These are phyloP conservation scores for Scomber colias DNA, from an alignment of 2,113 vertebrate species.

Conservation along the genomic window DNA sequence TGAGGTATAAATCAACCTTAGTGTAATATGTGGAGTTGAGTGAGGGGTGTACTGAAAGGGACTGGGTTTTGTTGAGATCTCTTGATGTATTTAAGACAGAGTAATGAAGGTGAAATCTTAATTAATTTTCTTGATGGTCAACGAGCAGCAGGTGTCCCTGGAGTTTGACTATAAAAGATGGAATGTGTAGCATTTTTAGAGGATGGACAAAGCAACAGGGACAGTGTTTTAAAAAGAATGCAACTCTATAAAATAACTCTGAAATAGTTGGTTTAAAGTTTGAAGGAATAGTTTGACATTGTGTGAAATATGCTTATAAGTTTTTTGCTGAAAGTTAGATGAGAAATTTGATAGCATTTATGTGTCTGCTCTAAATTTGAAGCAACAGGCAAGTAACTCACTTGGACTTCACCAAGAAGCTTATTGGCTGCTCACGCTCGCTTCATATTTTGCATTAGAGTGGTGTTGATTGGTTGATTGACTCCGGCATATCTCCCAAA, in stretches of 20 bases:
- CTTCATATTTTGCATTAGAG: no score
- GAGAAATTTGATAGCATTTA: no score
- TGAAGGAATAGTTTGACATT: not conserved
- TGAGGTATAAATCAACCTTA: not conserved
- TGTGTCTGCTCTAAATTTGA: no score
- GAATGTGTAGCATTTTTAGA: not conserved
- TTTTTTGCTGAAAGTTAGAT: no score
- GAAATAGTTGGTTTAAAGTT: not conserved
- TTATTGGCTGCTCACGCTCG: no score
- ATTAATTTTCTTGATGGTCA: not conserved
- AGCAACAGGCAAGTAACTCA: no score
- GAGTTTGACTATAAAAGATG: not conserved
- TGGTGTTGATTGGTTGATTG: no score
- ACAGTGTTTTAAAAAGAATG: not conserved
- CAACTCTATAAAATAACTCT: not conserved
- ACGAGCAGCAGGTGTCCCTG: not conserved
- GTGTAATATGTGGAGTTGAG: not conserved
- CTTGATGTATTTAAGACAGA: not conserved
- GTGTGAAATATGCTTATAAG: no score
- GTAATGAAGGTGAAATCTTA: slow-evolving; percentile 7
- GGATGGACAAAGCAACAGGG: not conserved
- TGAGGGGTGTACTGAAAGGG: not conserved
- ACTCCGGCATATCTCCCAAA: not conserved
- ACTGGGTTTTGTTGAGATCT: not conserved
- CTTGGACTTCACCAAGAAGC: no score